Base-by-base conservation (phyloP, 2,113 vertebrate species). In the Pheucticus melanocephalus region DNA sequence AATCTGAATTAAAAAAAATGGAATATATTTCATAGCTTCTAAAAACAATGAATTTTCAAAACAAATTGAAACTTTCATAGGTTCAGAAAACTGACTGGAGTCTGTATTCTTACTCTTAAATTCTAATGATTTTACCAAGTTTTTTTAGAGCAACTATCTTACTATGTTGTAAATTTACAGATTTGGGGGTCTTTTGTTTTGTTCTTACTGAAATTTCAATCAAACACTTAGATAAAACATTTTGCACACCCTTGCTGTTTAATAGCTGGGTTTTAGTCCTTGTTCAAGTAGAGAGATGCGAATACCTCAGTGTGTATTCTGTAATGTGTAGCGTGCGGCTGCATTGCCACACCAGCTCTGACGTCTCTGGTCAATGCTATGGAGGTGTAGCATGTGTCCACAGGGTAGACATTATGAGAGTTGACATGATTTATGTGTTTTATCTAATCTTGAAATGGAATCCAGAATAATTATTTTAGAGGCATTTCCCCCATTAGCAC, bases 271-370 rank as follows among this genome's bases (percentile, higher is more conserved):
- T 54, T 92, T 91, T 78, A 77, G 54, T 96, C 85, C 37, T 42
- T 37, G 39, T 54, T 71, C 92, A 82, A 73, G 65, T 82, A 84
- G 89, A 94, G 86, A 95, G 89, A 81, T 91, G 66, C n/a, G 2
- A 73, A 82, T 97, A 96, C 84, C 86, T 69, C 88, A 47, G 86
- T 73, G 76, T 70, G 45, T 86, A 86, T 91, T 87, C 54, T 92
- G 10, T 75, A 35, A 79, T 17, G 80, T 78, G 77, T 71, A 75
- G 64, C 13, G 16, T 56, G 92, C 1, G 40, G 86, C 76, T 89
- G 57, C 77, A 73, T 21, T 48, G 85, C 59, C 65, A 64, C 23
- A 56, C 69, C 69, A 60, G 72, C 86, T 86, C 86, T 70, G 33
- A 37, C 77, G 42, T 22, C 66, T 80, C 3, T 2, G 39, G 24